Evolutionary conservation across 2,797 vertebrate genomes (phyloP).

Genomic region (Mormyrops attenuatus): DNA sequence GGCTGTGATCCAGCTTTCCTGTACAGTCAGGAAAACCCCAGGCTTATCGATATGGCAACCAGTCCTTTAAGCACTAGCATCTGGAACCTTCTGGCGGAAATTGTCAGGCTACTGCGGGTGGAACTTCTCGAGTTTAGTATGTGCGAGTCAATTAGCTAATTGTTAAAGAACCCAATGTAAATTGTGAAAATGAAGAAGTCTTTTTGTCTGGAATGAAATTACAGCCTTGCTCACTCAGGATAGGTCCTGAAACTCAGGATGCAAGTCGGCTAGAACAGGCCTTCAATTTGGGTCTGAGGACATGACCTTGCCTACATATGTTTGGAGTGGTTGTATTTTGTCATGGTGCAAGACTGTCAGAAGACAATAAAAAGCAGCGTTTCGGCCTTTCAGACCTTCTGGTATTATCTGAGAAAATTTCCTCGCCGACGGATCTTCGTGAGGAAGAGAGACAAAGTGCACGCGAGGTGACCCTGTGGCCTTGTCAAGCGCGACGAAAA

Average conservation of each 20-base stretch:
- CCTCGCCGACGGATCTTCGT: neutral
- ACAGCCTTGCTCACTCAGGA: neutral
- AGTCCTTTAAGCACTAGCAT: neutral
- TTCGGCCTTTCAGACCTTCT: neutral
- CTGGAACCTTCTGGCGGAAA: neutral
- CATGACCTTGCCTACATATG: neutral
- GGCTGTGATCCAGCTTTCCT: neutral
- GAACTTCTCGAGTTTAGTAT: neutral
- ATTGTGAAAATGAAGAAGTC: neutral
- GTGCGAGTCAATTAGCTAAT: neutral
- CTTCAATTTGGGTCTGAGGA: neutral
- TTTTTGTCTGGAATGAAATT: neutral
- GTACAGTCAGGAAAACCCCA: neutral
- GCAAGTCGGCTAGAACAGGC: neutral
- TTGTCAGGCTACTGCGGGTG: neutral
- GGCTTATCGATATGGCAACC: neutral
- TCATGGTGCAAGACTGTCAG: neutral
- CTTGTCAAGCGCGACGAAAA: neutral
- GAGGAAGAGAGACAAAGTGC: neutral
- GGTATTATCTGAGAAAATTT: neutral
- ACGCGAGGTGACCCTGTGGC: neutral
- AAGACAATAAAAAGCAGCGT: too few relatives aligned
- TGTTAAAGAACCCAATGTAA: neutral
- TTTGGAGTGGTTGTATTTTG: neutral
- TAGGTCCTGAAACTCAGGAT: neutral